phyloP scores from a whole-genome alignment of 2,113 vertebrate genomes.

The Procavia capensis region DNA sequence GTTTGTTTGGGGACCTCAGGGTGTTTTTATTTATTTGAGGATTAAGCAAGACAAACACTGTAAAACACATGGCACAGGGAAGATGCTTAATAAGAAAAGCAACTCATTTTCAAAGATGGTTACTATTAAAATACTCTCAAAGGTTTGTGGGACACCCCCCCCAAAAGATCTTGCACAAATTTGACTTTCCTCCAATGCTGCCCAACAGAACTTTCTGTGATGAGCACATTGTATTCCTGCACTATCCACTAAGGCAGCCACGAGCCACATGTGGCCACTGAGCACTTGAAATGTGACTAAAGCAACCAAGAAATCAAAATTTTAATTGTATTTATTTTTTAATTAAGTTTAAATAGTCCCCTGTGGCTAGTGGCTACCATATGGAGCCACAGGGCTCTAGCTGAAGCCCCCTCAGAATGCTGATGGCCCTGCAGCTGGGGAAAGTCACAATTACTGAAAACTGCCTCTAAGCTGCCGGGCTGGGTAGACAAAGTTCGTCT shows the following conservation, averaged over 20 bases:
- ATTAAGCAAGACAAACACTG: accelerated
- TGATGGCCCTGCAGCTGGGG: not conserved
- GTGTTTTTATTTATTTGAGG: not conserved
- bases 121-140: not conserved
- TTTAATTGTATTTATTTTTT: not conserved
- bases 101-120: too few relatives aligned
- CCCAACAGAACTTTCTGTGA: not conserved
- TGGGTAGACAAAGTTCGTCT: accelerated
- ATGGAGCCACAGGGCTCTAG: not conserved
- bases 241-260: not conserved
- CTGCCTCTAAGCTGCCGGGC: not conserved
- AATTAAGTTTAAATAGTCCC: not conserved
- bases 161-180: not conserved
- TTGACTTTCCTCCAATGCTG: not conserved
- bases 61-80: accelerated
- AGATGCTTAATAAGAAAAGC: accelerated
- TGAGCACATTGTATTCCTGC: accelerated
- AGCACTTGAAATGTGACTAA: not conserved
- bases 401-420: not conserved
- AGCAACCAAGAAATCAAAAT: not conserved
- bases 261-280: accelerated
- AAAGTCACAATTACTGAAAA: not conserved
- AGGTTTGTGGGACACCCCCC: not conserved
- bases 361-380: accelerated
- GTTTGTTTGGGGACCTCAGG: not conserved